Evolutionary conservation across 1,140 invertebrate genomes (phyloP).

Genomic region (Sipha flava): DNA sequence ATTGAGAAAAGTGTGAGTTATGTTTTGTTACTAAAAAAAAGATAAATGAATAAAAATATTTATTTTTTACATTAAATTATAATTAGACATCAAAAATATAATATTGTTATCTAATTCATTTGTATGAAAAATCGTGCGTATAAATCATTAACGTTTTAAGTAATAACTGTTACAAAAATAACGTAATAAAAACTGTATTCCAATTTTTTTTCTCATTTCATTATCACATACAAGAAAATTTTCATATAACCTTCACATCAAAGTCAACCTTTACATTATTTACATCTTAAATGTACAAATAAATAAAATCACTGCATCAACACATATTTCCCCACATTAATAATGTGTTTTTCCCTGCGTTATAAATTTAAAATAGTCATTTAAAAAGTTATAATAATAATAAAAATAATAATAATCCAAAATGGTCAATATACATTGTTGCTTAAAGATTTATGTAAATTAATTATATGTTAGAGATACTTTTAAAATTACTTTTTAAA

Average conservation of each 20-base stretch:
- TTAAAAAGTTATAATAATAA: neutral
- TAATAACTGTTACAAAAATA: constrained; percentile 21
- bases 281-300: neutral
- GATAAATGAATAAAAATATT: neutral
- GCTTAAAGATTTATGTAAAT: neutral
- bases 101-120: neutral
- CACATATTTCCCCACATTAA: neutral
- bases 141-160: neutral
- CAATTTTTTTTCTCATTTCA: neutral
- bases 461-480: neutral
- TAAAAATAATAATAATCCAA: neutral
- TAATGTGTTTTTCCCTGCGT: neutral
- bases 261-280: neutral
- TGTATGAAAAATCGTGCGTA: neutral
- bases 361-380: neutral
- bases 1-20: neutral
- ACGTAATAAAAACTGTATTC: neutral
- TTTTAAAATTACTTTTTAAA: neutral
- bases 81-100: neutral
- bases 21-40: neutral
- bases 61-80: neutral
- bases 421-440: neutral
- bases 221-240: neutral
- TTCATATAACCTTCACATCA: constrained; percentile 4
- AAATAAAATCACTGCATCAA: neutral